These are phyloP conservation scores for Oconnorella tubifera DNA, from an alignment of 2,888 invertebrate species.

Conservation along the genomic window DNA sequence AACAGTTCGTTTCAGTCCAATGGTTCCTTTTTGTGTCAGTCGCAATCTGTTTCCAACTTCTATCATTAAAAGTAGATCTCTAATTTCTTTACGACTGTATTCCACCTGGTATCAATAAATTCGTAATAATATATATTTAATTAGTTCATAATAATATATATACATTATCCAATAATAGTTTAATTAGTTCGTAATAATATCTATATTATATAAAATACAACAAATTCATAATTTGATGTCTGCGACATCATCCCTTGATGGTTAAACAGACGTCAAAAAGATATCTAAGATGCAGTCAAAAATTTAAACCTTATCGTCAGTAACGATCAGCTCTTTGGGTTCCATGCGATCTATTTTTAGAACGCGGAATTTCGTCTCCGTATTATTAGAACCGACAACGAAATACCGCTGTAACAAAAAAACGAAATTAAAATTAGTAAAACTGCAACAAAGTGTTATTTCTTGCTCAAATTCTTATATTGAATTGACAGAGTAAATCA, in stretches of 20 bases:
- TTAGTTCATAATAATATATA: too few species aligned
- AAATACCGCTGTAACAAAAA: constrained; percentile 76
- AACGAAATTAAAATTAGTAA: background rate
- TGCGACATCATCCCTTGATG: too few species aligned
- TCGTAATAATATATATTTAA: too few species aligned
- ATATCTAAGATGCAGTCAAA: too few species aligned
- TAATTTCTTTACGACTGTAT: constrained; percentile 81
- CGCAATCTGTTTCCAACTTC: constrained; percentile 65
- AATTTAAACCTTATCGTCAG: constrained; percentile 73
- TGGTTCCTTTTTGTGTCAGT: constrained; percentile 46
- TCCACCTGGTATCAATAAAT: constrained; percentile 71
- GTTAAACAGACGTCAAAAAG: too few species aligned
- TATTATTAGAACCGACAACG: constrained; percentile 91
- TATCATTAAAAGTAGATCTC: constrained; percentile 74
- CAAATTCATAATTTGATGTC: too few species aligned
- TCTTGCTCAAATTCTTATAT: too few species aligned
- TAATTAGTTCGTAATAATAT: background rate
- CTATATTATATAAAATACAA: background rate
- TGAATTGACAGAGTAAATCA: too few species aligned
- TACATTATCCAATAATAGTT: too few species aligned
- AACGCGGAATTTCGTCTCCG: constrained; percentile 82
- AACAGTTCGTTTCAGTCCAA: constrained; percentile 71
- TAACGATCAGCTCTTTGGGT: constrained; percentile 71
- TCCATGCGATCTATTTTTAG: constrained; percentile 90
- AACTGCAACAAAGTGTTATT: background rate